Evolutionary conservation across 2,113 vertebrate genomes (phyloP), one percentile per base, ranked within the genome.

Genomic region (Cebidichthys violaceus): DNA sequence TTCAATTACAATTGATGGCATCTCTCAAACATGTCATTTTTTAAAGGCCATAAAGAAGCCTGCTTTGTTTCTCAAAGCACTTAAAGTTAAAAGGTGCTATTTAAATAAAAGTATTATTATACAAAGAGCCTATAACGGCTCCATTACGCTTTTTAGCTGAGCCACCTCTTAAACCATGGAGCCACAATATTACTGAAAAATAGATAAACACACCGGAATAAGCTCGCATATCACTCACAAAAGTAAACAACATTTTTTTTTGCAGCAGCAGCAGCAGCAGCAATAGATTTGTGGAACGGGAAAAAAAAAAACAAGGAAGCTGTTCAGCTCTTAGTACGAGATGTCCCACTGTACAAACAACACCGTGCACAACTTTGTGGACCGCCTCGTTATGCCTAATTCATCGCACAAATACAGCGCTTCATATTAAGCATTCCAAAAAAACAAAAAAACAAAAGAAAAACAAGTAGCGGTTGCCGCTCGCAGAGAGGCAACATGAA

Each of bases 301-400:
- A 64, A 45, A 54, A 72, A 64, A 45, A 54, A 61, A 17, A 84
- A 85, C 18, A 80, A 59, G 3, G 39, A 64, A 5, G 22, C 37
- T 35, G 3, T 67, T 60, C 20, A 5, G 33, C 29, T 83, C 41
- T 70, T 52, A 54, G 54, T 70, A 35, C 4, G 24, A 67, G 14
- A 50, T 20, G 6, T 39, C 15, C 43, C 4, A 73, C 52, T 59
- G 20, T 68, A 43, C 47, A 55, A 55, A 70, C 41, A 78, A 57
- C 77, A 61, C 18, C 33, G 43, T 67, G 54, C 54, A 55, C 55
- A 77, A 66, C 64, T 82, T 79, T 86, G 81, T 84, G 50, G 61
- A 41, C 70, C 35, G 66, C 68, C 82, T 88, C 67, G 85, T 90
- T 90, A 85, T 57, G 74, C 14, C 41, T 81, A 85, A 86, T 88